Evolutionary conservation across 2,888 invertebrate species (phyloP).

Genomic region (Acrobasis suavella): DNA sequence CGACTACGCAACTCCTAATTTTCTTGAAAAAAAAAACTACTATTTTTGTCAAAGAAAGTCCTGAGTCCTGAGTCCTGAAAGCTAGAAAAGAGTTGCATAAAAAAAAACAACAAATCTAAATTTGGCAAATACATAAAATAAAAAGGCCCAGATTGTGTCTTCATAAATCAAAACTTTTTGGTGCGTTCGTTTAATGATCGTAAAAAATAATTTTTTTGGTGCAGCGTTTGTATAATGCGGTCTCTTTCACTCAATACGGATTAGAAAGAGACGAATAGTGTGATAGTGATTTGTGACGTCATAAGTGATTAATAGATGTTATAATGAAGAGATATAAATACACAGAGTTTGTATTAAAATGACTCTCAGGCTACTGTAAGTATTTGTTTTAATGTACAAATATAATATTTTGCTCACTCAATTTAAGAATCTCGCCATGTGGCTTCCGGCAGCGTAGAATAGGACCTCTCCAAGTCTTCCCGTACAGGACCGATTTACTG

Average conservation of each 20-base stretch:
- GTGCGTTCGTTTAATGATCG: too few relatives aligned
- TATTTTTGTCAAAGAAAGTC: not conserved
- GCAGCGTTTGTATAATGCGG: not conserved
- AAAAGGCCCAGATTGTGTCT: too few relatives aligned
- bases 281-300: conserved; percentile 7
- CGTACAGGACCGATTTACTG: too few relatives aligned
- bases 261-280: conserved; percentile 1
- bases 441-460: too few relatives aligned
- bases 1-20: not conserved
- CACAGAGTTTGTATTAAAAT: conserved; percentile 8
- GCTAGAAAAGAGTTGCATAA: not conserved
- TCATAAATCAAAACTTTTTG: too few relatives aligned
- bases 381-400: not conserved
- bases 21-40: not conserved
- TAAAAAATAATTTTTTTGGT: not conserved
- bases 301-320: conserved; percentile 1
- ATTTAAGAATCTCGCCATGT: too few relatives aligned
- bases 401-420: too few relatives aligned
- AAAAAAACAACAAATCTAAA: not conserved
- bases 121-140: too few relatives aligned
- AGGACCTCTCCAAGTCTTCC: too few relatives aligned
- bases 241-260: not conserved
- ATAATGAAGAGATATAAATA: conserved; percentile 5
- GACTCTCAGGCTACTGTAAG: conserved; percentile 25
- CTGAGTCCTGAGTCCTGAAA: too few relatives aligned